Percentiles rank a stretch among this genome's conserved stretches.
These are phyloP conservation scores for Phaedon cochleariae DNA, from an alignment of 2,888 invertebrate species.

Conservation along the genomic window DNA sequence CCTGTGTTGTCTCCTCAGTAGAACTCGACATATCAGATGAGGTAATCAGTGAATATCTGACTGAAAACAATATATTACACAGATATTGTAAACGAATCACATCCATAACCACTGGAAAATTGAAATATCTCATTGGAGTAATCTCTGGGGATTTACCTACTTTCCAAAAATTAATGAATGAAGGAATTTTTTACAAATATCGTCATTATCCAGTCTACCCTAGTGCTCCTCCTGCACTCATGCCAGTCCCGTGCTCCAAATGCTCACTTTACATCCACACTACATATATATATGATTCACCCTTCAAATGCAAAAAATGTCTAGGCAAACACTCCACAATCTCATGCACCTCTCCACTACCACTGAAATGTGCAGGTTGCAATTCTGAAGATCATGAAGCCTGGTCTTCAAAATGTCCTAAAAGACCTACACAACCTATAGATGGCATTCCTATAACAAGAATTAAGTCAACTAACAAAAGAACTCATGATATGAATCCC, in stretches of 20 bases:
- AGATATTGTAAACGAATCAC: too few relatives aligned
- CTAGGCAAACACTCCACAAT: background rate
- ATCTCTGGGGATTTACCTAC: too few relatives aligned
- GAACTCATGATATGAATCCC: conserved; percentile 5
- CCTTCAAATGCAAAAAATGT: background rate
- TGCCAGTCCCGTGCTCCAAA: background rate
- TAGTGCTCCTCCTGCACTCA: background rate
- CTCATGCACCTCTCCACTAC: conserved; percentile 9
- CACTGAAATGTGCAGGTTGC: conserved; percentile 24
- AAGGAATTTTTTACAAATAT: too few relatives aligned
- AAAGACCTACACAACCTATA: conserved; percentile 26
- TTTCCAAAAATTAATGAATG: too few relatives aligned
- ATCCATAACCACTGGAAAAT: too few relatives aligned
- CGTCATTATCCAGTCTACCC: too few relatives aligned
- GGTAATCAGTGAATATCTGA: too few relatives aligned
- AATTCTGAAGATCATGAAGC: conserved; percentile 24
- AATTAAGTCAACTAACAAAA: conserved; percentile 20
- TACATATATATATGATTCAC: background rate
- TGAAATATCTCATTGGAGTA: too few relatives aligned
- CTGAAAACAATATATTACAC: too few relatives aligned
- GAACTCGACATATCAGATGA: too few relatives aligned
- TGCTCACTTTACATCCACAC: background rate
- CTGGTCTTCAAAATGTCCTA: conserved; percentile 25
- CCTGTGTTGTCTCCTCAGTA: too few relatives aligned
- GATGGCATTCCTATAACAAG: conserved; percentile 21